Base-by-base conservation (phyloP, 2,888 invertebrate species). In the Acrobasis repandana region DNA sequence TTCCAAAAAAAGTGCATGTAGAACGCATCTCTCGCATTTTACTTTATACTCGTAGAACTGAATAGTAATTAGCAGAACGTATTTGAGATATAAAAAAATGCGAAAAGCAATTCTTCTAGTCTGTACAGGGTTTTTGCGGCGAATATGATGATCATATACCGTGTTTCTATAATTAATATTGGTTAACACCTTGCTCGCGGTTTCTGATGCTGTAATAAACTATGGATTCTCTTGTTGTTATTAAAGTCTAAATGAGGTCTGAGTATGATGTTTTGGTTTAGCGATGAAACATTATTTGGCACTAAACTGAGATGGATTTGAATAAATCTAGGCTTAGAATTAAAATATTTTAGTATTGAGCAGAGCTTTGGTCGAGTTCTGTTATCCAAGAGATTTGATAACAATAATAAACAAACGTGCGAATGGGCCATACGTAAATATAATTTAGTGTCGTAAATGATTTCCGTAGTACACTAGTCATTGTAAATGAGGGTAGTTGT, bases 91-190 rank as follows among this genome's bases (percentile, higher is more conserved):
- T 28, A 28, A 28, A 28, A 28, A 28, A 3, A 28, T 28, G 8
- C 8, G 38, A 6, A 38, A 38, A 43, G n/a, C 11, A 10, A 5
- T 1, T 14, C 43, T 5, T 14, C 14, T 14, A 43, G 43, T 43
- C 1, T 43, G 4, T 43, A 43, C 11, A n/a, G 43, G 11, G 14
- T 4, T 14, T 6, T 43, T 9, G 43, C 5, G 14, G n/a, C 16
- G 20, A 56, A 56, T 46, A n/a, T 28, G 67, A 67, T 76, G 67
- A 67, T 28, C 28, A 28, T 28, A 68, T 65, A 36, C 71, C 67
- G 69, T 70, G 67, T 73, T 74, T 73, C 67, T 73, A 80, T 77
- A 82, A 81, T 82, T 82, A 80, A 76, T 74, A 74, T 77, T 9
- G 74, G 75, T 77, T 76, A 70, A 65, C 71, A 67, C 70, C 65